Percentiles rank a stretch among this genome's conserved stretches.
Evolutionary conservation across 2,888 invertebrate genomes (phyloP).

Genomic region (Chelonus formosanus): DNA sequence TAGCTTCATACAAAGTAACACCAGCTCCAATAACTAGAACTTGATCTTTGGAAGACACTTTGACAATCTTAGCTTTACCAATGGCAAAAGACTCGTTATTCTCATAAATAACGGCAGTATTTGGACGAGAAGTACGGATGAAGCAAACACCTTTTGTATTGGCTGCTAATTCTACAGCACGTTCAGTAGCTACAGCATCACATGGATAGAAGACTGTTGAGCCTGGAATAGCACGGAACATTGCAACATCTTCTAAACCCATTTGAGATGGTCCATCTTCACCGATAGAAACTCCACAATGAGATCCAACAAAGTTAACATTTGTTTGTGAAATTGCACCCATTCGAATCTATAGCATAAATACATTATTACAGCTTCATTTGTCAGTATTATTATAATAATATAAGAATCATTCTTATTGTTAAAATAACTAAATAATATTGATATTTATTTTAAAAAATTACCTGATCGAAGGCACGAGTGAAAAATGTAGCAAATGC

Average conservation of each 20-base stretch:
- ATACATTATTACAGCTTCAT: no score
- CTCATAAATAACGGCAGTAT: conserved; percentile 84
- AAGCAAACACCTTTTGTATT: conserved; percentile 95
- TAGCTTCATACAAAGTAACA: conserved; percentile 90
- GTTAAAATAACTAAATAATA: no score
- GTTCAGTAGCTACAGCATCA: conserved; percentile 94
- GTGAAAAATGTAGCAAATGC: conserved; percentile 99
- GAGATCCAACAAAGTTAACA: conserved; percentile 95
- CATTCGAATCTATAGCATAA: conserved; percentile 84
- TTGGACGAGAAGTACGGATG: conserved; percentile 94
- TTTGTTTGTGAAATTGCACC: conserved; percentile 98
- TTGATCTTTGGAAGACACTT: conserved; percentile 78
- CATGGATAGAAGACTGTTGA: conserved; percentile 80
- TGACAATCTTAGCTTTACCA: conserved; percentile 83
- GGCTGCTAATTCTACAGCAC: conserved; percentile 94
- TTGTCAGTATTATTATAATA: no score
- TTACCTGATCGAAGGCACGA: conserved; percentile 93
- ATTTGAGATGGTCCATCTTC: conserved; percentile 99
- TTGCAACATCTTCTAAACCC: conserved; percentile 97
- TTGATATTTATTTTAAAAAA: no score
- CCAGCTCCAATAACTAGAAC: conserved; percentile 92
- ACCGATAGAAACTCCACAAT: conserved; percentile 98
- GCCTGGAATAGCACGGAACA: conserved; percentile 92
- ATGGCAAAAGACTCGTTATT: conserved; percentile 84
- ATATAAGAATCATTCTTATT: no score